Evolutionary conservation across 2,113 vertebrate species (phyloP).

Genomic region (Rafetus swinhoei): DNA sequence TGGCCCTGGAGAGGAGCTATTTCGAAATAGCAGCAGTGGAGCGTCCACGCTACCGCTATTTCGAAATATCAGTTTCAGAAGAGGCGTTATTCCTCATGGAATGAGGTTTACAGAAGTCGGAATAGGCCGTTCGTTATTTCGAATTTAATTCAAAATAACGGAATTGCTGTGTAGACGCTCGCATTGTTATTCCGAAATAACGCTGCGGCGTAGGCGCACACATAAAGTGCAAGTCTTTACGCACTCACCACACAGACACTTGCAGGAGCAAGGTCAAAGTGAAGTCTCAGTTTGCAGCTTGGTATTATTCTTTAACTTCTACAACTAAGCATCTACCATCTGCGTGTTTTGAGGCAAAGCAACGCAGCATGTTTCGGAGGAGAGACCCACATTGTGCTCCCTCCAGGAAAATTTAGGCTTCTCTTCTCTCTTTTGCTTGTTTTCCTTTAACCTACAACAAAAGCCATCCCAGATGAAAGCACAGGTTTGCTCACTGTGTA

Average conservation of each 20-base stretch:
- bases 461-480: neutral
- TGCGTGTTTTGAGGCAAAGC: neutral
- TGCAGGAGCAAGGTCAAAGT: neutral
- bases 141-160: too few species aligned
- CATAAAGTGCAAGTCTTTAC: neutral
- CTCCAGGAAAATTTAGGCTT: neutral
- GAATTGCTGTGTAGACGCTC: too few species aligned
- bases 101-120: too few species aligned
- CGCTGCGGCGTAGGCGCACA: too few species aligned
- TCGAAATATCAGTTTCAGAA: too few species aligned
- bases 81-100: too few species aligned
- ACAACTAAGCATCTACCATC: neutral
- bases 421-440: neutral
- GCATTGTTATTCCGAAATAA: too few species aligned
- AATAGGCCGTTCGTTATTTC: neutral
- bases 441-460: neutral
- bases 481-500: neutral
- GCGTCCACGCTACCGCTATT: too few species aligned
- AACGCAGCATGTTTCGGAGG: neutral
- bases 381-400: fast-evolving
- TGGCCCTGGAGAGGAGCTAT: too few species aligned
- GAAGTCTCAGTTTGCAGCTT: neutral
- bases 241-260: neutral
- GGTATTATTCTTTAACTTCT: neutral
- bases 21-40: too few species aligned